Conservation (phyloP, 2,113 vertebrate species). For the Xenopus borealis region DNA sequence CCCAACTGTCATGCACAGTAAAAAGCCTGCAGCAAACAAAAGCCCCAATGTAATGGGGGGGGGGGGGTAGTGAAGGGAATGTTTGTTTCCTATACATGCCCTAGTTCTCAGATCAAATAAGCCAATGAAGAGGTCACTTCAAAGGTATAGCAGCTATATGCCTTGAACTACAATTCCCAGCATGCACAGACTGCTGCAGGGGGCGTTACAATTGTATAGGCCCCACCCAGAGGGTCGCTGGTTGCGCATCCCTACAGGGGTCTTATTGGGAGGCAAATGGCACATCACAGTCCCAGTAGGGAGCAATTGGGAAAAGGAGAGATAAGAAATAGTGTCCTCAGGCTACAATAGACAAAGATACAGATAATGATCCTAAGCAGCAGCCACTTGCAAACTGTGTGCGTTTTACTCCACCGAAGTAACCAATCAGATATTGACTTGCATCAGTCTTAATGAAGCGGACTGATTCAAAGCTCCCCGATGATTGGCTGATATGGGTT, state of each 20-base stretch:
- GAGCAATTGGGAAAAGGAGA: constrained; percentile 3
- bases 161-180: not conserved
- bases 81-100: not conserved
- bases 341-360: not conserved
- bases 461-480: no score
- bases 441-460: no score
- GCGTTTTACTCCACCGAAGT: no score
- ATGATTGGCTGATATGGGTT: no score
- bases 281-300: not conserved
- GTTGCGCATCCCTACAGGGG: no score
- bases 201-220: not conserved
- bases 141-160: no score
- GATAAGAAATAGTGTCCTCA: not conserved
- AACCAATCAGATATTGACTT: no score
- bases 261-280: not conserved
- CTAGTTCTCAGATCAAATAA: not conserved
- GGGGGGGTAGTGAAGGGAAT: not conserved
- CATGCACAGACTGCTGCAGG: not conserved
- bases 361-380: not conserved
- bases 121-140: not conserved
- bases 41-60: not conserved
- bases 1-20: no score
- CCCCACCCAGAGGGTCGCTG: no score
- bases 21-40: not conserved
- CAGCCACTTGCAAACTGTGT: no score